Evolutionary conservation across 2,888 invertebrate genomes (phyloP).

Genomic region (Linnaemya vulpina): DNA sequence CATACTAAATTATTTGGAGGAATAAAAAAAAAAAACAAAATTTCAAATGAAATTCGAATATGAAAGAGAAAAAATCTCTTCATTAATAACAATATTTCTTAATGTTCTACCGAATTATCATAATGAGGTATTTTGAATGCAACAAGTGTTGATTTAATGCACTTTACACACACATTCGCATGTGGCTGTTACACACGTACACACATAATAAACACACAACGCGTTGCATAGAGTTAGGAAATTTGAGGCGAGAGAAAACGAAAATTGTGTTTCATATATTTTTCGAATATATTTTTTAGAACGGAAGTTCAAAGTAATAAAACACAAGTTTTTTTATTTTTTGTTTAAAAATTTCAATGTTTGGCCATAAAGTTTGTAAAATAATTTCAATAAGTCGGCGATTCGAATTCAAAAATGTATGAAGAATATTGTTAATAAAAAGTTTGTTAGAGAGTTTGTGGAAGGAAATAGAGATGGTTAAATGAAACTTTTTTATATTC

Average conservation of each 20-base stretch:
- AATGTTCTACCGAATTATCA: constrained; percentile 20
- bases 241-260: not conserved
- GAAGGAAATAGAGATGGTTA: not conserved
- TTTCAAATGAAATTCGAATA: not conserved
- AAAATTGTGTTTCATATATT: not conserved
- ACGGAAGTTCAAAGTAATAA: constrained; percentile 42
- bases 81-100: not conserved
- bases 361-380: constrained; percentile 8
- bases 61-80: not conserved
- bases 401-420: not conserved
- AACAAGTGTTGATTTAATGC: constrained; percentile 53
- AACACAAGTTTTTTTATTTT: not conserved
- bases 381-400: not conserved
- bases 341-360: not conserved
- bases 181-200: not conserved
- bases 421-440: not conserved
- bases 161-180: constrained; percentile 15
- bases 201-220: not conserved
- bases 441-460: not conserved
- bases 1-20: constrained; percentile 37
- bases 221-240: not conserved
- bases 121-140: constrained; percentile 56
- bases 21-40: constrained; percentile 6
- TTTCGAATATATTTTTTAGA: not conserved
- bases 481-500: not conserved